These are phyloP conservation scores for Pelagia noctiluca DNA, from an alignment of 30 jellyfish, hydroid and myxozoan genomes.

Conservation along the genomic window DNA sequence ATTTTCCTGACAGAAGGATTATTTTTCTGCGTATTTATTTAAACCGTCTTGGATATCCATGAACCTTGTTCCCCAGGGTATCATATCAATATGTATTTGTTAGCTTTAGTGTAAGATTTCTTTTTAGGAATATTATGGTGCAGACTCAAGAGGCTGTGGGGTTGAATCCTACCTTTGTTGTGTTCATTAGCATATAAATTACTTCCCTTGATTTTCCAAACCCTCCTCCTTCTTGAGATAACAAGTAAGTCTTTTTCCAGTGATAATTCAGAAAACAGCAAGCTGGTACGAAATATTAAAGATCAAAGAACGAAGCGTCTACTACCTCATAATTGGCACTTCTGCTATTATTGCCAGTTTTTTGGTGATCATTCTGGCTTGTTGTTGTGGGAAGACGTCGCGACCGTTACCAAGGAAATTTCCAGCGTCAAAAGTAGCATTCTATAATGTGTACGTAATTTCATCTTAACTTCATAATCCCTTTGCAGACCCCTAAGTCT, in stretches of 20 bases:
- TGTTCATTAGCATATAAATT: background rate
- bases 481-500: too few relatives aligned
- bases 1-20: too few relatives aligned
- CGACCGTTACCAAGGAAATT: conserved; percentile 9
- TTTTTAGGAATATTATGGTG: too few relatives aligned
- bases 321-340: conserved; percentile 82
- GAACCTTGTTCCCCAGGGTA: too few relatives aligned
- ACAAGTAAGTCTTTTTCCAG: background rate
- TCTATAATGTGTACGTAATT: conserved; percentile 80
- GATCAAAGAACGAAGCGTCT: conserved; percentile 50
- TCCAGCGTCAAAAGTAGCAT: conserved; percentile 71
- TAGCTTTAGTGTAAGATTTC: too few relatives aligned
- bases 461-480: too few relatives aligned
- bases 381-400: conserved; percentile 70
- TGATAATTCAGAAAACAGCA: conserved; percentile 9
- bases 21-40: too few relatives aligned
- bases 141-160: too few relatives aligned
- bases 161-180: too few relatives aligned
- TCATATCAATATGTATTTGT: too few relatives aligned
- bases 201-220: background rate
- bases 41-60: too few relatives aligned
- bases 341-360: conserved; percentile 84
- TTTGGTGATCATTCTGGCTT: conserved; percentile 67
- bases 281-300: conserved; percentile 58
- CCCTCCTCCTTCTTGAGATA: background rate